Conservation (phyloP, 2,888 invertebrate species). For the Rugalucina vietnamica region DNA sequence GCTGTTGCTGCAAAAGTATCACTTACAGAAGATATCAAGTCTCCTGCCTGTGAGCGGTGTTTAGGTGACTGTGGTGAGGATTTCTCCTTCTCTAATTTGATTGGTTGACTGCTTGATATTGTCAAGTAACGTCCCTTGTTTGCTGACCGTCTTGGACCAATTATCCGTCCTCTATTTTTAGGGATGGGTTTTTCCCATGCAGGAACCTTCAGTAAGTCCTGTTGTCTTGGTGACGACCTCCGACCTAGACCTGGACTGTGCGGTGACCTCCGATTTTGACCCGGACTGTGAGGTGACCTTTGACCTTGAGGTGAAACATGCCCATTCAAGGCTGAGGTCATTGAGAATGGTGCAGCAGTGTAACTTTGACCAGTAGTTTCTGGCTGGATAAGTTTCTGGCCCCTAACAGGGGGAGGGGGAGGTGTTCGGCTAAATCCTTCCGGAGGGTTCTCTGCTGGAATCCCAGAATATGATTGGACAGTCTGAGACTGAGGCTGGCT, state of each 20-base stretch:
- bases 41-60: conserved; percentile 74
- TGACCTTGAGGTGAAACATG: background rate
- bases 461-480: conserved; percentile 47
- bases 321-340: background rate
- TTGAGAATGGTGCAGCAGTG: background rate
- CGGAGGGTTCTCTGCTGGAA: background rate
- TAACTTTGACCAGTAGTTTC: background rate
- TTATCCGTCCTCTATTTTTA: background rate
- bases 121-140: conserved; percentile 89
- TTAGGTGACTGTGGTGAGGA: conserved; percentile 64
- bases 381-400: background rate
- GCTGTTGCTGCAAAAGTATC: no score
- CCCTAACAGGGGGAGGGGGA: background rate
- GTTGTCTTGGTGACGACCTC: background rate
- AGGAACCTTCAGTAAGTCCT: background rate
- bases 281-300: background rate
- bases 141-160: conserved; percentile 8
- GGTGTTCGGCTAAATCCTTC: background rate
- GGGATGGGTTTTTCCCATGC: background rate
- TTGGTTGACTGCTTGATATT: conserved; percentile 87
- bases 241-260: background rate
- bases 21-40: conserved; percentile 77
- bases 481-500: conserved; percentile 19
- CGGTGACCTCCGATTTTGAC: background rate
- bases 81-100: conserved; percentile 69